Conservation (phyloP, 2,113 vertebrate species). For the Rutilus rutilus region DNA sequence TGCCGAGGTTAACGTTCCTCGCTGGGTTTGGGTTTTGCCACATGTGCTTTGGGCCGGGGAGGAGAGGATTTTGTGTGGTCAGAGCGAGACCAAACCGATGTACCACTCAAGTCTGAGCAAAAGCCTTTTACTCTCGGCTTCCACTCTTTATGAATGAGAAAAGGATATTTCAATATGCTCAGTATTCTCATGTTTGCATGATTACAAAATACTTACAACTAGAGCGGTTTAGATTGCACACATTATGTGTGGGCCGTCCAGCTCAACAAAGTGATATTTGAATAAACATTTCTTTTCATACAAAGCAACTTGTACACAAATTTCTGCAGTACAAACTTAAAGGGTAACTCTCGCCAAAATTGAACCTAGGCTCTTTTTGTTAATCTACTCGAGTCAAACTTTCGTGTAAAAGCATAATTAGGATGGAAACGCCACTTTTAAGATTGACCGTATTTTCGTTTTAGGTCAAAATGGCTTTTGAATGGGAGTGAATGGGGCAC, state of each 20-base stretch:
- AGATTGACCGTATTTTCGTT: too few species aligned
- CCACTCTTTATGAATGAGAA: conserved; percentile 9
- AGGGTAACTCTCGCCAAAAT: too few species aligned
- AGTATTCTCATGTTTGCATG: background rate
- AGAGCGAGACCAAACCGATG: conserved; percentile 20
- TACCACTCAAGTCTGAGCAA: background rate
- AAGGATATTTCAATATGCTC: background rate
- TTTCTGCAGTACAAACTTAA: too few species aligned
- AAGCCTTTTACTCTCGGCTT: background rate
- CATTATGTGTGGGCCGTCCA: background rate
- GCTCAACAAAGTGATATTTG: background rate
- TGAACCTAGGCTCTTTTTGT: too few species aligned
- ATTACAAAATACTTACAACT: background rate
- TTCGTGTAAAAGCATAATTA: too few species aligned
- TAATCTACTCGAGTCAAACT: too few species aligned
- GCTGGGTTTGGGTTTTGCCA: conserved; percentile 20
- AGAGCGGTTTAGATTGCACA: background rate
- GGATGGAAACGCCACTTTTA: too few species aligned
- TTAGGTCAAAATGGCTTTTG: too few species aligned
- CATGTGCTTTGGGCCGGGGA: conserved; percentile 34
- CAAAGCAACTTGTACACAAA: too few species aligned
- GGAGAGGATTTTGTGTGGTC: conserved; percentile 42
- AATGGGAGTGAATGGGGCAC: too few species aligned
- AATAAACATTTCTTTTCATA: too few species aligned
- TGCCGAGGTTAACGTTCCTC: background rate